Evolutionary conservation across 2,888 invertebrate species (phyloP), one percentile per base, ranked within the genome.

Genomic region (Synergus laeviventris): DNA sequence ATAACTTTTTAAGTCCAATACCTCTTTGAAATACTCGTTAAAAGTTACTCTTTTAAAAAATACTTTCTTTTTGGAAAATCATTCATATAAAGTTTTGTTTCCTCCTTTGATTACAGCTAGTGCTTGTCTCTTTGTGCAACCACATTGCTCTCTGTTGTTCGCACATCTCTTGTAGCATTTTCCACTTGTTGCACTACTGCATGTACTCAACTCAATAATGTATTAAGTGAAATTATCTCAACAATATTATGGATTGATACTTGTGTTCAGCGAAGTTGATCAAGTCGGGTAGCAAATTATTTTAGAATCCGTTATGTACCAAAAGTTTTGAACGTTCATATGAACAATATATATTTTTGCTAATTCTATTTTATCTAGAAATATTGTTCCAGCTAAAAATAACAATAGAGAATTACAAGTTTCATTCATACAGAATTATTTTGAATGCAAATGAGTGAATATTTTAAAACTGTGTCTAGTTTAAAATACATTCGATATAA

Each of bases 81-180:
- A 36, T 31, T 1, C 45, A 39, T 39, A 64, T 42, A 70, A 31
- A 45, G 70, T 70, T 45, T 49, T 70, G 49, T 49, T 49, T 70
- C 45, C 45, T 70, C 70, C 70, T 70, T 70, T 70, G 70, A 70
- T 70, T 31, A 31, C 24, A 49, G n/a, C n/a, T n/a, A n/a, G 49
- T 45, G 16, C 70, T 70, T 31, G 49, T n/a, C 70, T 31, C 70
- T 49, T 70, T 70, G 70, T 70, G 31, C 49, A 70, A 45, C 45
- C 45, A 45, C 49, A 66, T 42, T 66, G 45, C 42, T 70, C 70
- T 24, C 70, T 70, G 70, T 70, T 70, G 49, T 49, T 70, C 70
- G 70, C 70, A 70, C 70, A 70, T 70, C 70, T 70, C 70, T 70
- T 70, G 70, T 70, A 70, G 70, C 49, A 70, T 70, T 70, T 70